phyloP scores from a whole-genome alignment of 2,888 invertebrate species.

The Leucania comma region DNA sequence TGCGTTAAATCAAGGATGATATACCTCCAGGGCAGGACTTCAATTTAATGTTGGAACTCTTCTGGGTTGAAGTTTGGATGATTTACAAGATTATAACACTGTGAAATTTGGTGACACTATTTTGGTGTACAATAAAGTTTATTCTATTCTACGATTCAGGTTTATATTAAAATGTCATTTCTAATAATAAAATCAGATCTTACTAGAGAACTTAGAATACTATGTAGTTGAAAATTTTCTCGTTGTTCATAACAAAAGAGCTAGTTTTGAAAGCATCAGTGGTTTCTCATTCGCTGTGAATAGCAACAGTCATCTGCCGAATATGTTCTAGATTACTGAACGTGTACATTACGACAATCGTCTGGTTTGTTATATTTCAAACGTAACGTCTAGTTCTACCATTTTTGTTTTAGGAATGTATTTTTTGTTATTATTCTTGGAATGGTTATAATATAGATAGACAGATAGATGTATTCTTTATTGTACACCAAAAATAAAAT shows the following conservation, averaged over 20 bases:
- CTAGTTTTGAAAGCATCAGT: conserved; percentile 17
- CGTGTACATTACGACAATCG: conserved; percentile 5
- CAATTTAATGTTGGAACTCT: background rate
- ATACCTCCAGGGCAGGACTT: background rate
- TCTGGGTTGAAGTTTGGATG: background rate
- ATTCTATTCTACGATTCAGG: no score
- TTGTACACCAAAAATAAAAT: no score
- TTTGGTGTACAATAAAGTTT: no score
- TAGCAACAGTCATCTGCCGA: conserved; percentile 3
- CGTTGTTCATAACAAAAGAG: conserved; percentile 18
- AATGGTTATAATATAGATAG: background rate
- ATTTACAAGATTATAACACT: background rate
- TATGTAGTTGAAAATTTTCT: no score
- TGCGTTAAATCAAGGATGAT: conserved; percentile 17
- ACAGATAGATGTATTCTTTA: no score
- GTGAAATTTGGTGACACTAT: no score
- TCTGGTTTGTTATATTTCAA: background rate
- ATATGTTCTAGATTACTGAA: conserved; percentile 18
- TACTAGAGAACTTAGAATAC: background rate
- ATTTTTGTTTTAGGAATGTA: background rate
- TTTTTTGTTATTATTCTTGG: background rate
- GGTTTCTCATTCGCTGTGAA: conserved; percentile 16
- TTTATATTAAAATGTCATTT: background rate
- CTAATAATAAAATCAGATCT: background rate
- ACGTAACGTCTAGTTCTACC: background rate